Conservation (phyloP, 2,888 invertebrate genomes). For the Lypha dubia region DNA sequence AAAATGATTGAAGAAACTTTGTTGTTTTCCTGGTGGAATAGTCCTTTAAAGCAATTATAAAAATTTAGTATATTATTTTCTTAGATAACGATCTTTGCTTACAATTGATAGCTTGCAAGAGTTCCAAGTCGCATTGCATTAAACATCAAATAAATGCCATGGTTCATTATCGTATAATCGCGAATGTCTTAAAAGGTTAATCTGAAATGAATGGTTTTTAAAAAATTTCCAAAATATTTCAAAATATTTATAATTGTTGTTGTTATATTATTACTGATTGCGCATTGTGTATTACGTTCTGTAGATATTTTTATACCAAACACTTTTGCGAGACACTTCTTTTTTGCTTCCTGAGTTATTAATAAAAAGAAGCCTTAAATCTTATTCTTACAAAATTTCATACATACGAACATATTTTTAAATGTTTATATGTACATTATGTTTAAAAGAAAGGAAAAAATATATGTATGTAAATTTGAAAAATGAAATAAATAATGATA, state of each 20-base stretch:
- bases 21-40: background rate
- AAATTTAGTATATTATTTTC: background rate
- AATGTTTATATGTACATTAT: no score
- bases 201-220: slow-evolving; percentile 11
- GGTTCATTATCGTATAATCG: slow-evolving; percentile 31
- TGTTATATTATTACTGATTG: background rate
- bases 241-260: background rate
- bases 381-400: background rate
- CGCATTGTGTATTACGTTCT: background rate
- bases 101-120: background rate
- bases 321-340: background rate
- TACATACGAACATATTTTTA: slow-evolving; percentile 13
- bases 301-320: slow-evolving; percentile 3
- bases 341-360: slow-evolving; percentile 44
- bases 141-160: background rate
- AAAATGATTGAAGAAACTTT: background rate
- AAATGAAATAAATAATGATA: background rate
- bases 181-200: background rate
- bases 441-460: background rate
- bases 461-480: slow-evolving; percentile 2
- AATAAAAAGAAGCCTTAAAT: slow-evolving; percentile 5
- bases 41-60: no score
- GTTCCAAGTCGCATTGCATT: background rate
- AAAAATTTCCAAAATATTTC: slow-evolving; percentile 20
- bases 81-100: background rate